phyloP scores from a whole-genome alignment of 2,797 vertebrate species.

The Iguana delicatissima region DNA sequence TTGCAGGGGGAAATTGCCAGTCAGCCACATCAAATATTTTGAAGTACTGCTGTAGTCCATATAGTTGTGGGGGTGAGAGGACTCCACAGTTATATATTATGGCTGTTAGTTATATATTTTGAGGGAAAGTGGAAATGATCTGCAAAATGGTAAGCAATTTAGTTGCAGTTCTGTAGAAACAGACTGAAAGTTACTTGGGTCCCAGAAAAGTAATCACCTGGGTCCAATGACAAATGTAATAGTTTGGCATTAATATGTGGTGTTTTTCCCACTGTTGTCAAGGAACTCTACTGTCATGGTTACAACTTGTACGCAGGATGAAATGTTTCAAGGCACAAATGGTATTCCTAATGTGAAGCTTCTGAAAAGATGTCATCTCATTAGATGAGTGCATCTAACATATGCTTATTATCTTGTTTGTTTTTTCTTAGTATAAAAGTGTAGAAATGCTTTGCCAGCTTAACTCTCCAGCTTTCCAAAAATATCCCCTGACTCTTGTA shows the following conservation, averaged over 20 bases:
- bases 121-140: not conserved
- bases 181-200: not conserved
- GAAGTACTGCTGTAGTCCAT: too few species aligned
- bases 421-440: not conserved
- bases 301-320: conserved; percentile 47
- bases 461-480: not conserved
- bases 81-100: too few species aligned
- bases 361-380: conserved; percentile 20
- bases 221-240: not conserved
- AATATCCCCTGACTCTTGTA: not conserved
- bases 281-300: conserved; percentile 67
- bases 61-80: too few species aligned
- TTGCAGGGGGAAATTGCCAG: too few species aligned
- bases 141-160: not conserved
- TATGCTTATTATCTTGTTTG: not conserved
- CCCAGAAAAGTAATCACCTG: not conserved
- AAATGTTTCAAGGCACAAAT: conserved; percentile 26
- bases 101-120: too few species aligned
- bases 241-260: conserved; percentile 27
- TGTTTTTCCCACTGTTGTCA: conserved; percentile 53
- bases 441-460: not conserved
- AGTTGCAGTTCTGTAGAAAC: not conserved
- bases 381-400: conserved; percentile 17
- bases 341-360: conserved; percentile 14
- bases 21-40: too few species aligned